These are phyloP conservation scores for Cenopis cana DNA, from an alignment of 2,888 invertebrate species.

Conservation along the genomic window DNA sequence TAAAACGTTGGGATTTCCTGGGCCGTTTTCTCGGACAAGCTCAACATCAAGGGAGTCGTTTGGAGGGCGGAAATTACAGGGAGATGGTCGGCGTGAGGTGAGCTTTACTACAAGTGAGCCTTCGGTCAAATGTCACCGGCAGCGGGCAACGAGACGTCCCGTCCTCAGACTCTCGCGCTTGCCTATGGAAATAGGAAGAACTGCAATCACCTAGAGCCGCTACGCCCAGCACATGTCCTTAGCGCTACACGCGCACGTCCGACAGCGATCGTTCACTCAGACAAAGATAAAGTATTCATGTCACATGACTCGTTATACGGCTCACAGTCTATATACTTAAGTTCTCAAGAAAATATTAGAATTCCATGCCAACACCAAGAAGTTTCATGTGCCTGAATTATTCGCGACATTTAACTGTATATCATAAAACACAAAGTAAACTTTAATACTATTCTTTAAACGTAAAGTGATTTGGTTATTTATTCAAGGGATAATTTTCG, in stretches of 20 bases:
- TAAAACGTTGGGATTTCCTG: conserved; percentile 66
- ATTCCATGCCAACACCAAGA: conserved; percentile 14
- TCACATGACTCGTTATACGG: conserved; percentile 46
- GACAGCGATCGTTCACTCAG: conserved; percentile 55
- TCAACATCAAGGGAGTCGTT: conserved; percentile 68
- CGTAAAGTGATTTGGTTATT: too few species aligned
- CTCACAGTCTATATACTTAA: conserved; percentile 28
- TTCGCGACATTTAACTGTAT: too few species aligned
- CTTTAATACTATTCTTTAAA: too few species aligned
- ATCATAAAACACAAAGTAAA: too few species aligned
- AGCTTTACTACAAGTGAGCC: conserved; percentile 63
- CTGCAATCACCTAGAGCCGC: conserved; percentile 37
- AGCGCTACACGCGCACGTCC: conserved; percentile 50
- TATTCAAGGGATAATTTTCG: too few species aligned
- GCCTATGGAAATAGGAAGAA: conserved; percentile 52
- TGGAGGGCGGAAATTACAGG: conserved; percentile 69
- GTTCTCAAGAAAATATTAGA: conserved; percentile 34
- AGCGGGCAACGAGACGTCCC: conserved; percentile 66
- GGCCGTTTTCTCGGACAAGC: conserved; percentile 60
- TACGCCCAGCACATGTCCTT: conserved; percentile 37
- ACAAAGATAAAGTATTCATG: conserved; percentile 55
- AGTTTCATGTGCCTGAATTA: too few species aligned
- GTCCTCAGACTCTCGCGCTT: conserved; percentile 59
- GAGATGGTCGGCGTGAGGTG: conserved; percentile 63
- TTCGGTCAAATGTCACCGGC: conserved; percentile 70